Conservation (phyloP, 2,888 invertebrate species). For the Argynnis bischoffii region DNA sequence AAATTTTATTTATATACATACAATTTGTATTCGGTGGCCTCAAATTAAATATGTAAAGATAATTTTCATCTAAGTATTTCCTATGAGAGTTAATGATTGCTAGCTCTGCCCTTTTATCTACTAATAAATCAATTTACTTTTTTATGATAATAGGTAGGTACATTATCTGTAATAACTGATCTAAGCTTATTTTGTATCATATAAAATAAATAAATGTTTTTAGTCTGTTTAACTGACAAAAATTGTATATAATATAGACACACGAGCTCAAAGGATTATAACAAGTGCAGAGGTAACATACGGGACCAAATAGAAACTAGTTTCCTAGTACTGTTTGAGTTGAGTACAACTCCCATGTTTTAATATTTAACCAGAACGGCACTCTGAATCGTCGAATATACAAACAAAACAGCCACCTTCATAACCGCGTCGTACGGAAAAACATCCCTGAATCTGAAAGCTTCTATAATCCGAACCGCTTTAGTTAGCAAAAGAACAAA, state of each 20-base stretch:
- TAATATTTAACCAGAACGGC: slow-evolving; percentile 73
- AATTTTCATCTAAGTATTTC: no score
- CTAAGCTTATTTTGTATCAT: no score
- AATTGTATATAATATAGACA: slow-evolving; percentile 18
- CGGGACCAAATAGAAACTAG: slow-evolving; percentile 41
- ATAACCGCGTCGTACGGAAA: slow-evolving; percentile 65
- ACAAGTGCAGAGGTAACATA: slow-evolving; percentile 32
- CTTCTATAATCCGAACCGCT: slow-evolving; percentile 68
- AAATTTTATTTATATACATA: no score
- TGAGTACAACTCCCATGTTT: slow-evolving; percentile 60
- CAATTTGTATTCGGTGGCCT: no score
- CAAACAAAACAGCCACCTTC: slow-evolving; percentile 73
- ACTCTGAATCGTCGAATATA: slow-evolving; percentile 67
- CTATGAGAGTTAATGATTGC: no score
- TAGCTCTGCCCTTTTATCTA: no score
- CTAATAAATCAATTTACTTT: no score
- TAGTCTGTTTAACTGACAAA: not conserved
- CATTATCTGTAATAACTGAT: no score
- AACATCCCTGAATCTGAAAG: slow-evolving; percentile 61
- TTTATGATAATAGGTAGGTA: no score
- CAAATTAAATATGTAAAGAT: no score
- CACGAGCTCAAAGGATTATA: slow-evolving; percentile 36
- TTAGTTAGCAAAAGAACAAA: slow-evolving; percentile 56
- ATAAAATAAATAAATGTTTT: not conserved
- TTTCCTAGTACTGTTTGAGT: slow-evolving; percentile 42